Evolutionary conservation across 2,888 invertebrate genomes (phyloP).

Genomic region (Eilema depressum): DNA sequence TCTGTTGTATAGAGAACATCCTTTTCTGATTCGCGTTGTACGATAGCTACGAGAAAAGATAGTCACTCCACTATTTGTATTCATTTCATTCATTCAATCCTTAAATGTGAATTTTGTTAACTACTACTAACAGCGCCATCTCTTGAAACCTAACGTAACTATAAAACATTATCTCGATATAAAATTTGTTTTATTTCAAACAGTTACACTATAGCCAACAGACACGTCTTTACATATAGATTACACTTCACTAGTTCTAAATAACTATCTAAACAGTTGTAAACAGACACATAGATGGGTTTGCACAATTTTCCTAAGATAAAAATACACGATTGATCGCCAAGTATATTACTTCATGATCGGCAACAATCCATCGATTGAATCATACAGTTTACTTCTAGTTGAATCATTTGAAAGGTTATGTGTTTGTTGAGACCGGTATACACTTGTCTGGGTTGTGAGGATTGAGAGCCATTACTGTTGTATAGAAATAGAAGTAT

Average conservation of each 20-base stretch:
- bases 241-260: slow-evolving; percentile 22
- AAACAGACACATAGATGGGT: slow-evolving; percentile 36
- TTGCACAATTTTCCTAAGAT: slow-evolving; percentile 31
- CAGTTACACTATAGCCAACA: neutral
- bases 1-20: too few species aligned
- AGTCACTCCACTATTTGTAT: neutral
- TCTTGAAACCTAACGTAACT: neutral
- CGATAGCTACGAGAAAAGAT: too few species aligned
- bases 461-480: slow-evolving; percentile 1
- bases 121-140: neutral
- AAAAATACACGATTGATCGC: slow-evolving; percentile 39
- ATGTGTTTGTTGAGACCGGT: slow-evolving; percentile 3
- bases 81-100: neutral
- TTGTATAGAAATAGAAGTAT: slow-evolving; percentile 9
- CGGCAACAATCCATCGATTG: slow-evolving; percentile 24
- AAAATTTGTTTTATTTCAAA: neutral
- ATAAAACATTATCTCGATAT: neutral
- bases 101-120: too few species aligned
- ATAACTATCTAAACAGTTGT: slow-evolving; percentile 29
- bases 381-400: slow-evolving; percentile 30
- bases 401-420: slow-evolving; percentile 18
- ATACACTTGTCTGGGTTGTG: slow-evolving; percentile 2
- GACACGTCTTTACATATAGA: neutral
- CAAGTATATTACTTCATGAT: slow-evolving; percentile 27
- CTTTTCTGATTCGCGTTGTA: too few species aligned